Conservation (phyloP, 2,113 vertebrate genomes). For the Trogon melanurus region DNA sequence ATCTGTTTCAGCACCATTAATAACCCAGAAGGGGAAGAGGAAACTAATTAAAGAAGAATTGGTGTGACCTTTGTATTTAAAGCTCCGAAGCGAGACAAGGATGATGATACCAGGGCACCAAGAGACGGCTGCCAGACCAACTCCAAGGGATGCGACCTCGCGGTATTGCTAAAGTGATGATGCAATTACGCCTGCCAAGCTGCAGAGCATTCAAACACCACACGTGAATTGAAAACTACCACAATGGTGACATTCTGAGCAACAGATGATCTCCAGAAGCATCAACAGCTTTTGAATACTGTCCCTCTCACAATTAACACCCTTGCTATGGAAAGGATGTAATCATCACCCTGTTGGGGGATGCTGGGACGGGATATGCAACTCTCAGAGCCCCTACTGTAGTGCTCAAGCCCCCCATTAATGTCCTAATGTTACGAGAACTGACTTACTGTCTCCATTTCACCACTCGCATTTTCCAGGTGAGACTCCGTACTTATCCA, state of each 20-base stretch:
- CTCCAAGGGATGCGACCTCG: neutral
- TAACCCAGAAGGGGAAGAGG: neutral
- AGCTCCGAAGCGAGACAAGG: slow-evolving; percentile 15
- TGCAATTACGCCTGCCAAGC: neutral
- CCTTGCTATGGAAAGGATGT: neutral
- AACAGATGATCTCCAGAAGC: neutral
- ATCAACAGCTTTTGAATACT: neutral
- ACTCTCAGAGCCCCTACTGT: neutral
- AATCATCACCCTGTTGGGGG: neutral
- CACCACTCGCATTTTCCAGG: neutral
- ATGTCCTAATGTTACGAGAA: fast-evolving
- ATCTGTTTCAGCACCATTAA: neutral
- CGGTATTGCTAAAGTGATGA: neutral
- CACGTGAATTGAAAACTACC: neutral
- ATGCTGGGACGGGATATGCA: neutral
- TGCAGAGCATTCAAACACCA: neutral
- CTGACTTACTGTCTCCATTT: neutral
- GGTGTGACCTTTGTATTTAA: neutral
- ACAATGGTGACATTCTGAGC: neutral
- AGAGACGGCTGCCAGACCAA: neutral
- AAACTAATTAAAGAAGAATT: neutral
- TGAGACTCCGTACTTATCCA: neutral
- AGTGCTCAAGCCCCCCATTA: neutral
- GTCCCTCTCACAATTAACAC: neutral
- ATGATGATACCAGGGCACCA: neutral